phyloP scores from a whole-genome alignment of 92 coral and sea anemone genomes.

The Meandrina meandrites region DNA sequence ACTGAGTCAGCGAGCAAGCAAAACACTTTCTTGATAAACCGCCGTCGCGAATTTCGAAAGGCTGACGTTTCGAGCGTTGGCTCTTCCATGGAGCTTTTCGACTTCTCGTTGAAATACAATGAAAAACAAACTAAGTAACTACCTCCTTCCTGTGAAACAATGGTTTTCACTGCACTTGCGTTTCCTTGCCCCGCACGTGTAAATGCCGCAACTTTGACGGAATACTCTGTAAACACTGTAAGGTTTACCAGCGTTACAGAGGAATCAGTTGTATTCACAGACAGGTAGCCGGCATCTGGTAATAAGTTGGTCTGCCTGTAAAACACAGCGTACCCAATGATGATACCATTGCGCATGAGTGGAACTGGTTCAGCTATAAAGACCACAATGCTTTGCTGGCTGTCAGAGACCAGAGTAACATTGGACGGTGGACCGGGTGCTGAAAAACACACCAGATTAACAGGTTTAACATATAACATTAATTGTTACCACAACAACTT shows the following conservation, averaged over 20 bases:
- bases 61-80: too few species aligned
- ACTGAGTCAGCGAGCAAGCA: too few species aligned
- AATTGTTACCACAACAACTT: neutral
- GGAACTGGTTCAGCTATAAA: constrained; percentile 60
- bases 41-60: too few species aligned
- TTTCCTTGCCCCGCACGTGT: constrained; percentile 79
- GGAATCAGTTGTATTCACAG: constrained; percentile 49
- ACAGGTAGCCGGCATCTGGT: constrained; percentile 26
- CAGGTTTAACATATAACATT: neutral
- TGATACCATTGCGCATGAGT: constrained; percentile 72
- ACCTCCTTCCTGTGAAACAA: constrained; percentile 84
- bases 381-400: constrained; percentile 68
- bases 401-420: constrained; percentile 52
- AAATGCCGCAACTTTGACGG: constrained; percentile 68
- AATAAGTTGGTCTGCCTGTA: constrained; percentile 62
- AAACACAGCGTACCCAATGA: constrained; percentile 72
- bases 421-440: constrained; percentile 84
- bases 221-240: constrained; percentile 72
- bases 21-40: too few species aligned
- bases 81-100: too few species aligned
- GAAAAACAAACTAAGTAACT: too few species aligned
- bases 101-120: too few species aligned
- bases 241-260: constrained; percentile 54
- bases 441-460: constrained; percentile 1
- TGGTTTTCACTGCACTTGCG: constrained; percentile 40